Percentiles rank a stretch among this genome's conserved stretches.
Evolutionary conservation across 2,113 vertebrate species (phyloP).

Genomic region (Cryptoleucopteryx plumbea): DNA sequence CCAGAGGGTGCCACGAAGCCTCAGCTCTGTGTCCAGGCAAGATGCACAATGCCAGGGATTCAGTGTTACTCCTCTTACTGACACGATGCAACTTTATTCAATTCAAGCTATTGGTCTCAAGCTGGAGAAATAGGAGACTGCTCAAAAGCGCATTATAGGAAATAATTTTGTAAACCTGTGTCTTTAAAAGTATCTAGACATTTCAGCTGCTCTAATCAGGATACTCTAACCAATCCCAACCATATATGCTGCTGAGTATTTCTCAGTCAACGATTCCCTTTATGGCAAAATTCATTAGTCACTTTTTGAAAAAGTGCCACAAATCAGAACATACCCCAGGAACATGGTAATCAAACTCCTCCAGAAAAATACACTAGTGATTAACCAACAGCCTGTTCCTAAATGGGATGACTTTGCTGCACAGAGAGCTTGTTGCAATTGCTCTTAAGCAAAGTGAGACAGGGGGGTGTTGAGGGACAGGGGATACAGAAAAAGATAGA

Average conservation of each 20-base stretch:
- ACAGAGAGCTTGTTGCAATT: background rate
- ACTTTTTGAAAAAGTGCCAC: background rate
- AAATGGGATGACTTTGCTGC: background rate
- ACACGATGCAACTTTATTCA: background rate
- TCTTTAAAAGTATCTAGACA: background rate
- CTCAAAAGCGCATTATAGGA: background rate
- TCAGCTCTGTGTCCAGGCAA: background rate
- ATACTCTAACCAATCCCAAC: background rate
- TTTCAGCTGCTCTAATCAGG: background rate
- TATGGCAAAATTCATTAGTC: background rate
- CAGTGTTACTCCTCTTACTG: background rate
- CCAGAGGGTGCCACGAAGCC: rapidly evolving
- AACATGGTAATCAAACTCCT: background rate
- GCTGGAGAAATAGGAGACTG: background rate
- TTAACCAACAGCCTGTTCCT: background rate
- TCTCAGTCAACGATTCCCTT: background rate
- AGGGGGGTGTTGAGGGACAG: background rate
- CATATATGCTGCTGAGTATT: background rate
- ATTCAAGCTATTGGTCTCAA: background rate
- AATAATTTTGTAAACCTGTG: background rate
- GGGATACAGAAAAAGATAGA: background rate
- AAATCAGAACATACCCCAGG: background rate
- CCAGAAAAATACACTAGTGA: background rate
- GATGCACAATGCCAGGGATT: background rate
- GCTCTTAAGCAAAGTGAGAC: background rate